A percentile compares a stretch with the other conserved stretches of the same genome.
Evolutionary conservation across 2,888 invertebrate species (phyloP).

Genomic region (Anodontia alba): DNA sequence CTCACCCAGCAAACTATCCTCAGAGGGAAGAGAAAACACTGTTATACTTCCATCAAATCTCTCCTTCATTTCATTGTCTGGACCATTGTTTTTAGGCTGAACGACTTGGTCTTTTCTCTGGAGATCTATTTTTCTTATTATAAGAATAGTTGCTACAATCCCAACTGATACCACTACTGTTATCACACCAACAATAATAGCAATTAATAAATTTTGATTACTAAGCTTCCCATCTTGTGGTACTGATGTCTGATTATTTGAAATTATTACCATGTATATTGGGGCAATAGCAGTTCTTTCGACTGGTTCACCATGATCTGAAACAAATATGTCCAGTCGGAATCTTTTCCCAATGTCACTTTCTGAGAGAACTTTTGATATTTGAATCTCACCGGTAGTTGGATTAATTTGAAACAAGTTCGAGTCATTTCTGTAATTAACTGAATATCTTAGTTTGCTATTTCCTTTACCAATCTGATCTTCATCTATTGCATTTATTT

Average conservation of each 20-base stretch:
- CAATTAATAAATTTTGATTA: constrained; percentile 65
- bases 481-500: constrained; percentile 70
- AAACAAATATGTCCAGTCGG: constrained; percentile 48
- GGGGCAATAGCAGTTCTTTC: constrained; percentile 41
- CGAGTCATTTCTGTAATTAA: constrained; percentile 79
- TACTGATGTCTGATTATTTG: constrained; percentile 46
- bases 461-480: constrained; percentile 73
- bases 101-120: constrained; percentile 44
- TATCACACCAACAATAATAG: constrained; percentile 61
- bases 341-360: constrained; percentile 39
- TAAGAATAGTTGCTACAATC: constrained; percentile 62
- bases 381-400: constrained; percentile 68
- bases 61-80: constrained; percentile 37
- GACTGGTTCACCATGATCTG: constrained; percentile 54
- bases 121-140: constrained; percentile 54
- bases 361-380: constrained; percentile 53
- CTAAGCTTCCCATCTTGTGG: constrained; percentile 42
- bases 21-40: constrained; percentile 59
- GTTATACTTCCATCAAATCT: constrained; percentile 63
- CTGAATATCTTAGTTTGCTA: constrained; percentile 71
- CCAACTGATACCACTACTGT: constrained; percentile 66
- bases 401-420: constrained; percentile 70
- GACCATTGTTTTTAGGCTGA: constrained; percentile 35
- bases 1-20: constrained; percentile 59
- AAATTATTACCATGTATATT: constrained; percentile 36